Conservation (phyloP, 2,888 invertebrate species). For the Rhingia campestris region DNA sequence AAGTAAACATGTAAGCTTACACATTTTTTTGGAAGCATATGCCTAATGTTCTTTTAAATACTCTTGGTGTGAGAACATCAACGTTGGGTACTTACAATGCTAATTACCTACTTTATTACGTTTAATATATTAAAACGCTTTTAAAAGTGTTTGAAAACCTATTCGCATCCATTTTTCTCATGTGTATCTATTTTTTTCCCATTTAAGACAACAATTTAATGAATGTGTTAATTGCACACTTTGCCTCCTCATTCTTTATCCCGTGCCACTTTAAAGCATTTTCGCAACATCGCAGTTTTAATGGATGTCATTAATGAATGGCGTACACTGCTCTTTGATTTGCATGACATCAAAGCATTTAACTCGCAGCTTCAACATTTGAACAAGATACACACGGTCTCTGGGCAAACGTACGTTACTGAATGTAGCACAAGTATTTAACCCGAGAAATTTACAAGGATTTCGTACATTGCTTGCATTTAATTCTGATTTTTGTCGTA, state of each 20-base stretch:
- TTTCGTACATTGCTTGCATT: conserved; percentile 17
- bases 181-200: not conserved
- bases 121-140: not conserved
- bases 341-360: conserved; percentile 48
- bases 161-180: not conserved
- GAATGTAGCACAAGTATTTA: not conserved
- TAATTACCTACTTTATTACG: not conserved
- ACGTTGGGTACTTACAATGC: not conserved
- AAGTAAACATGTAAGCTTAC: too few relatives aligned
- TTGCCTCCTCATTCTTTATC: not conserved
- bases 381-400: conserved; percentile 20
- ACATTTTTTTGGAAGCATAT: too few relatives aligned
- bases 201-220: conserved; percentile 9
- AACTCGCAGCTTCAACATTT: conserved; percentile 45
- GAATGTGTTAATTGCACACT: conserved; percentile 33
- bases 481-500: too few relatives aligned
- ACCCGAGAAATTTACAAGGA: conserved; percentile 18
- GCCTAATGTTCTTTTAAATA: too few relatives aligned
- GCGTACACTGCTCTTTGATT: conserved; percentile 30
- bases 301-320: conserved; percentile 42
- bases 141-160: not conserved
- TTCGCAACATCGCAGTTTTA: conserved; percentile 9
- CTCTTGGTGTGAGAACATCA: too few relatives aligned
- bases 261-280: not conserved
- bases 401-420: conserved; percentile 8